A percentile compares a stretch with the other conserved stretches of the same genome.
phyloP scores from a whole-genome alignment of 2,113 vertebrate genomes.

The Eubucco bourcierii region DNA sequence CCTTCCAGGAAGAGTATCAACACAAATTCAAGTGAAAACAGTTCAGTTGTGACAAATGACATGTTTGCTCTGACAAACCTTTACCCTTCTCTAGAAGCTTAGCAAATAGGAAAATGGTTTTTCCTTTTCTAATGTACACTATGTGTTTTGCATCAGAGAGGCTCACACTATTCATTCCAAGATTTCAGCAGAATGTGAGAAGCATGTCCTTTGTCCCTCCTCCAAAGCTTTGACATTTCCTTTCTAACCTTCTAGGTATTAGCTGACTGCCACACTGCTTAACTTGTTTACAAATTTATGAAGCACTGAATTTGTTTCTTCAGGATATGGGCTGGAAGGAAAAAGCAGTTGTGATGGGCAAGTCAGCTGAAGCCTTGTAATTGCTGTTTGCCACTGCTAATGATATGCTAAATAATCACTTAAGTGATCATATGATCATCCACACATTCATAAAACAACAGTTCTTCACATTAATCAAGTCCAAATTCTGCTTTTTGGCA shows the following conservation, averaged over 20 bases:
- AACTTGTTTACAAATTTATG: not conserved
- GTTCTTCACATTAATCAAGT: not conserved
- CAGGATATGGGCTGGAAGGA: not conserved
- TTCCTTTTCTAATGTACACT: not conserved
- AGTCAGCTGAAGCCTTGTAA: not conserved
- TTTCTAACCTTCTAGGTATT: not conserved
- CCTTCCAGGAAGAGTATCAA: not conserved
- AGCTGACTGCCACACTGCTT: not conserved
- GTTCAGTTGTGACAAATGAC: not conserved
- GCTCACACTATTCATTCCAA: not conserved
- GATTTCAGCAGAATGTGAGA: not conserved
- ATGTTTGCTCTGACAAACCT: not conserved
- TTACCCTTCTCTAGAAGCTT: not conserved
- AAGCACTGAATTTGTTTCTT: not conserved
- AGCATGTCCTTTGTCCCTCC: not conserved
- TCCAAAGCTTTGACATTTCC: not conserved
- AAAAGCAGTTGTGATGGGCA: not conserved
- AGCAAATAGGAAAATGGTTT: not conserved
- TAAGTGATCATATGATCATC: not conserved
- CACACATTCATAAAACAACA: conserved; percentile 33
- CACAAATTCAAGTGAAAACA: not conserved
- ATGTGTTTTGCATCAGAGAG: not conserved
- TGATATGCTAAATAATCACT: conserved; percentile 10
- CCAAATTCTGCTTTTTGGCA: conserved; percentile 37
- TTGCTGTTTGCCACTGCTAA: conserved; percentile 1